Conservation (phyloP, 2,888 invertebrate genomes). For the Pollenia labialis region DNA sequence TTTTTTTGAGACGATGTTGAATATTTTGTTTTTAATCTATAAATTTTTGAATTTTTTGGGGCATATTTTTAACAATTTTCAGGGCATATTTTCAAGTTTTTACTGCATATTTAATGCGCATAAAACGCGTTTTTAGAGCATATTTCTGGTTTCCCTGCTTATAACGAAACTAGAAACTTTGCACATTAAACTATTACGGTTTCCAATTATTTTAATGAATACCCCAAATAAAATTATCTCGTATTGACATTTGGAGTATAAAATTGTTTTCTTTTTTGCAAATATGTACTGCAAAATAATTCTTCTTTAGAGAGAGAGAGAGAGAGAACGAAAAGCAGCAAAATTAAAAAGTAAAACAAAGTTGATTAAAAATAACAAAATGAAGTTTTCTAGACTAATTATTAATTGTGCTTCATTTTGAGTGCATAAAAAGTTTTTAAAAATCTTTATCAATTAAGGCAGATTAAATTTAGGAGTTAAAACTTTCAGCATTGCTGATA, state of each 20-base stretch:
- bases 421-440: conserved; percentile 29
- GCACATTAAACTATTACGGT: no score
- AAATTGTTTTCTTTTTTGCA: conserved; percentile 57
- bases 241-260: conserved; percentile 20
- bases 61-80: no score
- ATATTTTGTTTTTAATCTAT: no score
- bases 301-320: conserved; percentile 18
- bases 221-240: conserved; percentile 24
- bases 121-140: no score
- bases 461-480: conserved; percentile 19
- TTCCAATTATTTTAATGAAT: conserved; percentile 17
- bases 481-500: neutral
- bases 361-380: conserved; percentile 39
- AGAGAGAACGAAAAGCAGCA: neutral
- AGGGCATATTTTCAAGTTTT: no score
- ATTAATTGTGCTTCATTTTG: conserved; percentile 41
- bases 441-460: conserved; percentile 28
- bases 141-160: no score
- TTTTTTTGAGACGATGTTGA: no score
- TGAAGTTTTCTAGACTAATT: conserved; percentile 55
- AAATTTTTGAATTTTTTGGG: no score
- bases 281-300: conserved; percentile 42
- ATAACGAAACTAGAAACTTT: no score
- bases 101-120: no score
- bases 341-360: conserved; percentile 15